Conservation (phyloP, 2,888 invertebrate genomes). For the Tiphia femorata region DNA sequence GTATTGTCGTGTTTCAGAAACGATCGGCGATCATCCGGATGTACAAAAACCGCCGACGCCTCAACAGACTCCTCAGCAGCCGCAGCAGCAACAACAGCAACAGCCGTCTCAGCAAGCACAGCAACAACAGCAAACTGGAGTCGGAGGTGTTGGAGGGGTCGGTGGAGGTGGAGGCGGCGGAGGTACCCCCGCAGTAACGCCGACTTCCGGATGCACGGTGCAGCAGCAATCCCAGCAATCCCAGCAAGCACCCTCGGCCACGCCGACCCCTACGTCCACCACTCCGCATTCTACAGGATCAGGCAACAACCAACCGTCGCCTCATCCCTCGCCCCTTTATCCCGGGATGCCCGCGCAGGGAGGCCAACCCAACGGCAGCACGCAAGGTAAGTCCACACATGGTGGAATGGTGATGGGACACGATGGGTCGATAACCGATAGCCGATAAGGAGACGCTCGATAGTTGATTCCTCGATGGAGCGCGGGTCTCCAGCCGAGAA, state of each 20-base stretch:
- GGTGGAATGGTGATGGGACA: no score
- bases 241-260: constrained; percentile 68
- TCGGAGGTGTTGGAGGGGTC: constrained; percentile 6
- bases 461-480: no score
- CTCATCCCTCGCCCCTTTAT: constrained; percentile 64
- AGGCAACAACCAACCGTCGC: constrained; percentile 61
- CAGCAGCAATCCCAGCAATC: constrained; percentile 59
- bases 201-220: constrained; percentile 49
- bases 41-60: constrained; percentile 67
- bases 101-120: constrained; percentile 50
- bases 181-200: constrained; percentile 61
- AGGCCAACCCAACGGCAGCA: constrained; percentile 60
- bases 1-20: constrained; percentile 47
- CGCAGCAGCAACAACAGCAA: constrained; percentile 65
- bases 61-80: constrained; percentile 70
- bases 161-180: constrained; percentile 49
- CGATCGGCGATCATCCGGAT: constrained; percentile 54
- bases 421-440: no score
- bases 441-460: no score
- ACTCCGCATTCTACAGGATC: constrained; percentile 61
- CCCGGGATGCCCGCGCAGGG: constrained; percentile 58
- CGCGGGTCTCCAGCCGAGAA: no score
- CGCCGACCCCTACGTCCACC: constrained; percentile 58
- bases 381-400: constrained; percentile 60
- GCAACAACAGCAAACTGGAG: constrained; percentile 29